Percentiles rank a stretch among this genome's conserved stretches.
These are phyloP conservation scores for Eriocheir sinensis DNA, from an alignment of 1,140 invertebrate genomes.

Conservation along the genomic window DNA sequence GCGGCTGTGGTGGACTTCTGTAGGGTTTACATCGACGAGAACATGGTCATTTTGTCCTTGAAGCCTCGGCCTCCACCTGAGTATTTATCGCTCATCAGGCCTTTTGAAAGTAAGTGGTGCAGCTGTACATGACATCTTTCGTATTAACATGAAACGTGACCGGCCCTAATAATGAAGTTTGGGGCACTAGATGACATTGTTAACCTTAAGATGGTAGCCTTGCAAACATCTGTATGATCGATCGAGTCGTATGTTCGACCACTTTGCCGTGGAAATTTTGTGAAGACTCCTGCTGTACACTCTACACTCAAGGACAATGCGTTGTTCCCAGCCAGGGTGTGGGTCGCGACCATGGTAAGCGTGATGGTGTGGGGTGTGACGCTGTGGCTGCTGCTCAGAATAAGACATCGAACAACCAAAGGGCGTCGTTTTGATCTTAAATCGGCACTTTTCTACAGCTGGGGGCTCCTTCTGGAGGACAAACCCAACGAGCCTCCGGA, in stretches of 20 bases:
- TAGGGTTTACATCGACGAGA: constrained; percentile 32
- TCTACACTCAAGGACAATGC: no score
- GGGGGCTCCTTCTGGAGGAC: background rate
- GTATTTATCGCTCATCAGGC: constrained; percentile 49
- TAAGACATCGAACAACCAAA: background rate
- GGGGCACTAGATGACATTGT: no score
- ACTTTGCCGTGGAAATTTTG: no score
- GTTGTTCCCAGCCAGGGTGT: background rate
- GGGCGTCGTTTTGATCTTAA: background rate
- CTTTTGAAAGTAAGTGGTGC: constrained; percentile 33
- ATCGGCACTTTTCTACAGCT: constrained; percentile 32
- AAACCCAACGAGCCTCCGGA: background rate
- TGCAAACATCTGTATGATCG: no score
- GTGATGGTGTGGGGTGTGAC: constrained; percentile 46
- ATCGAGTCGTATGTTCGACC: no score
- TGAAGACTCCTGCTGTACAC: no score
- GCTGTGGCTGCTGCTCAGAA: constrained; percentile 34
- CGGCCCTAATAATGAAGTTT: no score
- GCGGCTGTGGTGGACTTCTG: background rate
- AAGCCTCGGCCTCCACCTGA: constrained; percentile 43
- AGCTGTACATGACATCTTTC: no score
- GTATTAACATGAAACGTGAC: no score
- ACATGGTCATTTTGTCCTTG: constrained; percentile 19
- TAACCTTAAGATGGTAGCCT: no score
- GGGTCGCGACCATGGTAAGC: background rate